Evolutionary conservation across 37 sponge, comb jelly and placozoan species (phyloP).

Genomic region (Petrosia ficiformis): DNA sequence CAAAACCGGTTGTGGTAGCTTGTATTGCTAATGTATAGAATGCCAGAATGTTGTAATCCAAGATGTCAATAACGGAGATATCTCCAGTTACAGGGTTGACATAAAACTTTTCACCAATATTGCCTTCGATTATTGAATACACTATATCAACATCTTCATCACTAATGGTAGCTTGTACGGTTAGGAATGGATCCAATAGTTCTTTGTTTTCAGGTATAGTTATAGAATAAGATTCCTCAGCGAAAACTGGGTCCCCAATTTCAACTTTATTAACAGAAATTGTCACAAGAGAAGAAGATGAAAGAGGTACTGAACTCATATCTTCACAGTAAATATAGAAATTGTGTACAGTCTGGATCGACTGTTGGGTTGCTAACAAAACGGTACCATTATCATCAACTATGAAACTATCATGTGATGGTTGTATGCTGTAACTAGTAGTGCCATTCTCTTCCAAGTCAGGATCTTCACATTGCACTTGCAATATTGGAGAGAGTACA

Average conservation of each 20-base stretch:
- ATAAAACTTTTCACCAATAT: constrained; percentile 34
- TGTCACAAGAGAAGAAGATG: constrained; percentile 54
- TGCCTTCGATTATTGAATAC: constrained; percentile 52
- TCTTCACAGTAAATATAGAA: constrained; percentile 61
- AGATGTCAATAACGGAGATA: constrained; percentile 7
- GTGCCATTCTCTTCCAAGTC: constrained; percentile 31
- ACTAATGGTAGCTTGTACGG: constrained; percentile 46
- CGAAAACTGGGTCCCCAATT: constrained; percentile 54
- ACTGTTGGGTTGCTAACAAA: constrained; percentile 27
- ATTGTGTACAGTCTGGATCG: constrained; percentile 45
- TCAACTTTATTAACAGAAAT: constrained; percentile 51
- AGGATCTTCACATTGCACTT: constrained; percentile 37
- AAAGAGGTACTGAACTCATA: constrained; percentile 36
- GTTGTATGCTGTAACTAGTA: constrained; percentile 20
- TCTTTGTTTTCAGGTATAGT: constrained; percentile 40
- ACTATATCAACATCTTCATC: constrained; percentile 30
- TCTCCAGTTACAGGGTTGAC: constrained; percentile 49
- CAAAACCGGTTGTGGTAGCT: constrained; percentile 37
- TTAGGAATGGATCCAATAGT: constrained; percentile 4
- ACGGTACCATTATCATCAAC: constrained; percentile 39
- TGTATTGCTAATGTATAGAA: constrained; percentile 34
- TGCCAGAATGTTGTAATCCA: constrained; percentile 24
- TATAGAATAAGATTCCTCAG: constrained; percentile 16
- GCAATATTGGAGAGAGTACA: constrained; percentile 22
- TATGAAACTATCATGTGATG: constrained; percentile 16